A percentile compares a stretch with the other conserved stretches of the same genome.
Conservation (phyloP, 2,888 invertebrate genomes). For the Diarsia brunnea region DNA sequence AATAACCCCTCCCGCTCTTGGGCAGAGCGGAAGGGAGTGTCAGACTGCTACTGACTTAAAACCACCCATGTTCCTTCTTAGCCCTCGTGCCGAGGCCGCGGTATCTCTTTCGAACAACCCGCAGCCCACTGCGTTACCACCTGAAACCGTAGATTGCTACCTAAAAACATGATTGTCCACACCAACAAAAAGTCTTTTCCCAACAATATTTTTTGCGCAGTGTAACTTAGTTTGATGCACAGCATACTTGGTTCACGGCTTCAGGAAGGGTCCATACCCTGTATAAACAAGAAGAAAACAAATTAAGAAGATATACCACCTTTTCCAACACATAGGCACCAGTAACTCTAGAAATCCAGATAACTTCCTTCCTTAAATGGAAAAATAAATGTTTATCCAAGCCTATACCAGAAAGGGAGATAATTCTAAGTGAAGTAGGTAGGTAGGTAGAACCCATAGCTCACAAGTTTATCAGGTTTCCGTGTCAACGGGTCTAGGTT, state of each 20-base stretch:
- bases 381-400: slow-evolving; percentile 52
- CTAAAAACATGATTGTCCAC: too few species aligned
- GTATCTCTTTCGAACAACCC: too few species aligned
- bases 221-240: neutral
- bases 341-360: slow-evolving; percentile 1
- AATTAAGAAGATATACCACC: neutral
- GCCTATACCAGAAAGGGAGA: slow-evolving; percentile 29
- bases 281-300: slow-evolving; percentile 5
- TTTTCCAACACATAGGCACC: neutral
- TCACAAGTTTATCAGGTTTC: slow-evolving; percentile 62
- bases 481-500: slow-evolving; percentile 59
- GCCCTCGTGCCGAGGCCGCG: too few species aligned
- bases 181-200: neutral
- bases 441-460: slow-evolving; percentile 23
- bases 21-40: too few species aligned
- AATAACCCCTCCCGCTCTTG: too few species aligned
- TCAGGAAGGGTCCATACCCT: neutral
- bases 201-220: neutral
- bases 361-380: slow-evolving; percentile 19
- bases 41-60: too few species aligned
- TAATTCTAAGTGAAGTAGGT: slow-evolving; percentile 45
- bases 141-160: too few species aligned
- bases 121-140: too few species aligned
- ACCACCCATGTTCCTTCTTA: too few species aligned
- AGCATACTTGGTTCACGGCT: neutral